Evolutionary conservation across 2,797 vertebrate genomes (phyloP).

Genomic region (Rallus crepitans): DNA sequence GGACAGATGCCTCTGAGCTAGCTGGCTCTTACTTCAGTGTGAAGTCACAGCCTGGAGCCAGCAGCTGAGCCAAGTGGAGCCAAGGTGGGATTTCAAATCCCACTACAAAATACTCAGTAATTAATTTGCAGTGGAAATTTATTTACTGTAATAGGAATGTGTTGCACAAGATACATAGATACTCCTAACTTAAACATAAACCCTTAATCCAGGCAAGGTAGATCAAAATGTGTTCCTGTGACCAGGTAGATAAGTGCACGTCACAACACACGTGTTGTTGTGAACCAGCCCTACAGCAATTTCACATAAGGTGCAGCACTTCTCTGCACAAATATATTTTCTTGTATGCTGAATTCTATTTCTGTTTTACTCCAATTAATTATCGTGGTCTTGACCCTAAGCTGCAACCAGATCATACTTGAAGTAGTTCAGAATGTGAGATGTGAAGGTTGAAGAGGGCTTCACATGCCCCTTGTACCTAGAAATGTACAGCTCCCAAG

Average conservation of each 20-base stretch:
- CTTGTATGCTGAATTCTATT: background rate
- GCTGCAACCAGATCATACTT: background rate
- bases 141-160: background rate
- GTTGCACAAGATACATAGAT: background rate
- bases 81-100: background rate
- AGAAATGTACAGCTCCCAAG: background rate
- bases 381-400: background rate
- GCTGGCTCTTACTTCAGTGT: background rate
- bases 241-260: background rate
- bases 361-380: background rate
- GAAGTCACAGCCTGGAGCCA: background rate
- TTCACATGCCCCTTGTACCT: background rate
- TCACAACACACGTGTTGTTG: background rate
- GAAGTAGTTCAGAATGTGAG: background rate
- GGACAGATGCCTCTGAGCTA: background rate
- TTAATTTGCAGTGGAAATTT: background rate
- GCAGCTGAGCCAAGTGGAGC: background rate
- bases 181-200: background rate
- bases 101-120: conserved; percentile 3
- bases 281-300: background rate
- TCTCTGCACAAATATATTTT: background rate
- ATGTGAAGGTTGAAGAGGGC: background rate
- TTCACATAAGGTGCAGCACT: background rate
- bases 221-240: background rate
- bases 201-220: background rate